Evolutionary conservation across 2,797 vertebrate species (phyloP).

Genomic region (Champsocephalus gunnari): DNA sequence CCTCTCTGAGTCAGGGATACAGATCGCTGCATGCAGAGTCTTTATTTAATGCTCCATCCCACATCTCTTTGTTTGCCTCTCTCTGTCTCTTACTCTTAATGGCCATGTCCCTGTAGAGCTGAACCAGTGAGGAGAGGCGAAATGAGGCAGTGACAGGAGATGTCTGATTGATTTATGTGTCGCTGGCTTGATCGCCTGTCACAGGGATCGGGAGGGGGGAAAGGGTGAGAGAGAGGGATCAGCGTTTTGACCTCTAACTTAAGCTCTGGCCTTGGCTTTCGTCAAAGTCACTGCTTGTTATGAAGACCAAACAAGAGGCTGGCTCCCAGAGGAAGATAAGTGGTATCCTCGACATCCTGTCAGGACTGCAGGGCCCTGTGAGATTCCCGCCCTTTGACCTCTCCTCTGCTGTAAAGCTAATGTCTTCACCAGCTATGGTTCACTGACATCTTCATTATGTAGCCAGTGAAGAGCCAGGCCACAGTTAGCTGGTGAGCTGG

Average conservation of each 20-base stretch:
- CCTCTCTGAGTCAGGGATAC: constrained; percentile 48
- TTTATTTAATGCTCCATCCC: constrained; percentile 58
- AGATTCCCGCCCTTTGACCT: constrained; percentile 56
- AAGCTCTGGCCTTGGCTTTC: constrained; percentile 21
- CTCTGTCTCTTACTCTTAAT: constrained; percentile 53
- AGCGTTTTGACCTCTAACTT: constrained; percentile 47
- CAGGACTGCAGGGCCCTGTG: constrained; percentile 45
- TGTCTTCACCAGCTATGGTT: constrained; percentile 62
- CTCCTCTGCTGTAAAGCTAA: constrained; percentile 52
- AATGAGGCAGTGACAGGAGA: constrained; percentile 46
- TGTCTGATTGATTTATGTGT: constrained; percentile 60
- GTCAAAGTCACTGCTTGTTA: constrained; percentile 24
- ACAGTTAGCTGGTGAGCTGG: constrained; percentile 48
- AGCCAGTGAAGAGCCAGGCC: constrained; percentile 39
- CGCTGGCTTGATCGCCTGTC: constrained; percentile 43
- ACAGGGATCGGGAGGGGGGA: neutral
- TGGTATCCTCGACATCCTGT: constrained; percentile 55
- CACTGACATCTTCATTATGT: constrained; percentile 49
- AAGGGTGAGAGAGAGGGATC: neutral
- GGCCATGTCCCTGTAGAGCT: constrained; percentile 51
- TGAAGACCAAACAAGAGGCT: constrained; percentile 4
- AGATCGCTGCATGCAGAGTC: constrained; percentile 20
- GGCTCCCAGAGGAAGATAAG: constrained; percentile 26
- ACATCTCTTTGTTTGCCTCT: constrained; percentile 49
- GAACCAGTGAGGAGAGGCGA: constrained; percentile 26